Base-by-base conservation (phyloP, 2,888 invertebrate genomes). In the Pyrochroa serraticornis region DNA sequence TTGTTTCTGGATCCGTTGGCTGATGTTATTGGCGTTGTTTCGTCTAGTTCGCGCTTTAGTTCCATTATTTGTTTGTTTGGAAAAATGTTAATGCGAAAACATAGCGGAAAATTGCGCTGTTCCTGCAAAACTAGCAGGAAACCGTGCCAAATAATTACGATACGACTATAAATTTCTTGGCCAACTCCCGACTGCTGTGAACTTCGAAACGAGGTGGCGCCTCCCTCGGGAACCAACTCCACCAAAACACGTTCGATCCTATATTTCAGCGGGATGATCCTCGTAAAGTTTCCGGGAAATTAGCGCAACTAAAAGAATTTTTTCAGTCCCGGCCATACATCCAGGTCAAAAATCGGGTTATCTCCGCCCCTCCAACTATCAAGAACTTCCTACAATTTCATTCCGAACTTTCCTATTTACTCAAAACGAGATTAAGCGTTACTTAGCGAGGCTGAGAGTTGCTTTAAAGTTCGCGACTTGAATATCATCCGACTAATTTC, bases 381-480 rank as follows among this genome's bases (percentile, higher is more conserved):
- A 50, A 13, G 38, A 52, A 42, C 43, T 38, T 39, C 37, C 35
- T 53, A 48, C 58, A 58, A 58, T 58, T 58, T 48, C 52, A 58
- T 58, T 58, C 41, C 53, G 35, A 58, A 58, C 58, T 58, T 58
- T 48, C 48, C 58, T 51, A 58, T 58, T 58, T 58, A 44, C 52
- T 58, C 58, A 52, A 58, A 58, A 58, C 48, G 44, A 53, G 58
- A 58, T 58, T 58, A 58, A 58, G 52, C 42, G 58, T 58, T 58
- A 58, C 58, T 58, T 58, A 58, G 58, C 48, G 22, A 22, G 44
- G 56, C 45, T 57, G 48, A 55, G 45, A 58, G 57, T 44, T 58
- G 58, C 58, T 51, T 48, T 58, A 35, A 52, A 58, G 34, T 55
- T 55, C 48, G 22, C 22, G 22, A 22, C 22, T 22, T 22, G 22